phyloP scores from a whole-genome alignment of 1,140 invertebrate species.

The Drosophila azteca region DNA sequence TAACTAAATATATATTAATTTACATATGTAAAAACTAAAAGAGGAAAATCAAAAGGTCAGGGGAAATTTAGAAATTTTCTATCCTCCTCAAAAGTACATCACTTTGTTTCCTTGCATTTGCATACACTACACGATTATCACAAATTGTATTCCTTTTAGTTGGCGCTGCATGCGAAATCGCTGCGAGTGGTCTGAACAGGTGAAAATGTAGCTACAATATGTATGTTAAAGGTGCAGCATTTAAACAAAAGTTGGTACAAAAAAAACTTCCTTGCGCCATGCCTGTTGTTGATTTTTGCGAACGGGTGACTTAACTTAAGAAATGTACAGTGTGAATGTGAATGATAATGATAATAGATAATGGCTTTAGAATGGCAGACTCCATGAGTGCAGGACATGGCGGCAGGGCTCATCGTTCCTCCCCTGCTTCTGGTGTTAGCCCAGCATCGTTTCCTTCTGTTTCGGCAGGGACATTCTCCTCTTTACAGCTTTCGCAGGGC shows the following conservation, averaged over 20 bases:
- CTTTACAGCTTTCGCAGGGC: constrained; percentile 71
- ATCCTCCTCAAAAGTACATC: not conserved
- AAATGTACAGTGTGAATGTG: constrained; percentile 65
- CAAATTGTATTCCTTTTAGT: constrained; percentile 60
- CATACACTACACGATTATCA: constrained; percentile 37
- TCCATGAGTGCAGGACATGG: constrained; percentile 34
- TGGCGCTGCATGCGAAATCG: constrained; percentile 30
- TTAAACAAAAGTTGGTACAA: constrained; percentile 18
- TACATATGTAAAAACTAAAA: constrained; percentile 36
- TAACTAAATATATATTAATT: constrained; percentile 42
- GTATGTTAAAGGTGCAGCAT: not conserved
- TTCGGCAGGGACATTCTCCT: not conserved
- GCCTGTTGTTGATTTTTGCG: constrained; percentile 18
- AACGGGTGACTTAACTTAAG: constrained; percentile 60
- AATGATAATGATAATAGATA: not conserved
- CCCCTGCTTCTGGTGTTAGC: constrained; percentile 11
- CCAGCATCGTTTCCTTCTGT: not conserved
- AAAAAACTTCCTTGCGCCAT: constrained; percentile 21
- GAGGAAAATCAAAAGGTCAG: constrained; percentile 4
- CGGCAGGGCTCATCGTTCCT: constrained; percentile 9
- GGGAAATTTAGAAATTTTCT: constrained; percentile 32
- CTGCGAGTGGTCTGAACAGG: constrained; percentile 33
- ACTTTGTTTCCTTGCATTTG: not conserved
- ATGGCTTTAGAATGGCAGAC: too few species aligned
- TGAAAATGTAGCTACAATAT: constrained; percentile 24